A percentile compares a stretch with the other conserved stretches of the same genome.
Evolutionary conservation across 1,140 invertebrate species (phyloP).

Genomic region (Drosophila varians): DNA sequence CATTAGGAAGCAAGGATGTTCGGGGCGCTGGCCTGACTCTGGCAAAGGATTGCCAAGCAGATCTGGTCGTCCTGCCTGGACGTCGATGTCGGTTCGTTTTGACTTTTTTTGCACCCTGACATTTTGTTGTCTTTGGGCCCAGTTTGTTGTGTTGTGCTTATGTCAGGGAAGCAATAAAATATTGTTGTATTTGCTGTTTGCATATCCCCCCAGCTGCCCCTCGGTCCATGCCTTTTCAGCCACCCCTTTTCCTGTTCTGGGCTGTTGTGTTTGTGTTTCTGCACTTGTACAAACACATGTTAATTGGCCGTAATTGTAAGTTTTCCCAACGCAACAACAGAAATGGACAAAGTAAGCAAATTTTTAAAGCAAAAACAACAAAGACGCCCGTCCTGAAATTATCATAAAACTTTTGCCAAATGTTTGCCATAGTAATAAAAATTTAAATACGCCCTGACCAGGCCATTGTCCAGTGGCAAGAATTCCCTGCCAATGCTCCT

Average conservation of each 20-base stretch:
- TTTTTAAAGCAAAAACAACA: constrained; percentile 62
- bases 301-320: constrained; percentile 80
- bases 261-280: constrained; percentile 69
- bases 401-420: constrained; percentile 69
- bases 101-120: constrained; percentile 2
- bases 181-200: constrained; percentile 76
- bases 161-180: constrained; percentile 70
- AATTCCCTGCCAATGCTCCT: constrained; percentile 6
- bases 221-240: not conserved
- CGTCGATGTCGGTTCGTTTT: constrained; percentile 43
- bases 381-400: constrained; percentile 52
- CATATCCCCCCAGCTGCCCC: constrained; percentile 9
- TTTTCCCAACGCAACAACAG: constrained; percentile 61
- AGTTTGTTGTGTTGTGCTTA: constrained; percentile 31
- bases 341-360: constrained; percentile 60
- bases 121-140: constrained; percentile 33
- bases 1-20: constrained; percentile 66
- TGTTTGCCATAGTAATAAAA: constrained; percentile 72
- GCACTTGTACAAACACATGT: constrained; percentile 81
- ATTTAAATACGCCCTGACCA: constrained; percentile 56
- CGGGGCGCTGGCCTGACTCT: constrained; percentile 3
- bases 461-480: not conserved
- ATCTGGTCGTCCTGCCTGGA: constrained; percentile 1
- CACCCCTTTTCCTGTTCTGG: not conserved
- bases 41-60: not conserved